Percentiles rank a stretch among this genome's conserved stretches.
phyloP scores from a whole-genome alignment of 2,797 vertebrate genomes.

The Sternarchorhynchus goeldii region DNA sequence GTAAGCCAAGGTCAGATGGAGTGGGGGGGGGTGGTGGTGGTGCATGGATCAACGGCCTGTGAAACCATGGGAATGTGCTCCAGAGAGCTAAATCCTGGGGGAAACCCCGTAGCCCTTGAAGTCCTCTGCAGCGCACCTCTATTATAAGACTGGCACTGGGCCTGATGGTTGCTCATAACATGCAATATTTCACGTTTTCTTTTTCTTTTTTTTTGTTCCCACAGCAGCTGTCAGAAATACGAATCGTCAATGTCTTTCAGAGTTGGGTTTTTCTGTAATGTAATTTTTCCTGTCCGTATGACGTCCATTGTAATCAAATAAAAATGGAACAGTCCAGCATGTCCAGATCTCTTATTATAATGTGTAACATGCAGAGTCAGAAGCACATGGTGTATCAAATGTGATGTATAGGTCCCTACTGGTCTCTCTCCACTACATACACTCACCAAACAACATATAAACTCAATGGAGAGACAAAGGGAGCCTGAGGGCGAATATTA shows the following conservation, averaged over 20 bases:
- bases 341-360: too few relatives aligned
- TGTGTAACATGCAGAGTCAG: background rate
- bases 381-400: background rate
- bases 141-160: background rate
- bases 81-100: background rate
- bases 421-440: background rate
- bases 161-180: background rate
- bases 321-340: too few relatives aligned
- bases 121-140: background rate
- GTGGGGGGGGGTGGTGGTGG: too few relatives aligned
- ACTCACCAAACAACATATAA: background rate
- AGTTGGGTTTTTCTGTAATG: too few relatives aligned
- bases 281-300: too few relatives aligned
- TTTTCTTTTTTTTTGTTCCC: too few relatives aligned
- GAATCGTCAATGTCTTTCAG: too few relatives aligned
- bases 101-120: background rate
- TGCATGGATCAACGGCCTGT: too few relatives aligned
- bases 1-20: too few relatives aligned
- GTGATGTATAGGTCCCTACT: conserved; percentile 6
- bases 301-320: too few relatives aligned
- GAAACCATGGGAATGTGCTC: background rate
- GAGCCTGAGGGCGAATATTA: background rate
- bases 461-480: background rate
- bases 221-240: too few relatives aligned
- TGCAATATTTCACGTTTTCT: too few relatives aligned